phyloP scores from a whole-genome alignment of 2,797 vertebrate species.

The Phrynocephalus guinanensis region DNA sequence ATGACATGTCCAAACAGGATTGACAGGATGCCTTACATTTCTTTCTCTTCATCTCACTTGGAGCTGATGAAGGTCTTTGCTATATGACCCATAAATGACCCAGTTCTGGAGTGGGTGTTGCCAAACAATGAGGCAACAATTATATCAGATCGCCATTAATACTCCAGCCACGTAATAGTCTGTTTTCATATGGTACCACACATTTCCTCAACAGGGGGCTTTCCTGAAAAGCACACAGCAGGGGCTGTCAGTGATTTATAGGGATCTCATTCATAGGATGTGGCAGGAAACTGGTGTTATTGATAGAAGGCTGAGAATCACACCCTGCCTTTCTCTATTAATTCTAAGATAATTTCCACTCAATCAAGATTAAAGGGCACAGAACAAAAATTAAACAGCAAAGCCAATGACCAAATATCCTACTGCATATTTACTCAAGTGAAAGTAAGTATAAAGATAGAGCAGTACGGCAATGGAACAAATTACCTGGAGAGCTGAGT shows the following conservation, averaged over 20 bases:
- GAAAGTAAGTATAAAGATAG: no score
- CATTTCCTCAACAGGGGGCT: neutral
- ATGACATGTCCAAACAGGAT: conserved; percentile 67
- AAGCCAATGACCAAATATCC: no score
- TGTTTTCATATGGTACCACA: neutral
- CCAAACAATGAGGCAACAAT: conserved; percentile 14
- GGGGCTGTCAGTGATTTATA: conserved; percentile 1
- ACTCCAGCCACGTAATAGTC: neutral
- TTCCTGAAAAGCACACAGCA: neutral
- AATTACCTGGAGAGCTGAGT: no score
- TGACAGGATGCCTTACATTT: conserved; percentile 59
- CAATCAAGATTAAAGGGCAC: neutral
- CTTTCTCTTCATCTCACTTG: conserved; percentile 35
- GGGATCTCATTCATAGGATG: neutral
- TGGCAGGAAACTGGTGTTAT: neutral
- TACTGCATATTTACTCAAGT: no score
- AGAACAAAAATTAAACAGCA: no score
- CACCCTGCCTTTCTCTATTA: neutral
- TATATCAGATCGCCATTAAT: neutral
- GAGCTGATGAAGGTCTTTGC: conserved; percentile 52
- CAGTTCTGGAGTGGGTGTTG: conserved; percentile 28
- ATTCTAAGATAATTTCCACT: neutral
- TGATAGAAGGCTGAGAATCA: no score
- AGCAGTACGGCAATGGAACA: no score
- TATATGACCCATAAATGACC: conserved; percentile 14